Conservation (phyloP, 2,888 invertebrate species). For the Tetheella fluctuosa region DNA sequence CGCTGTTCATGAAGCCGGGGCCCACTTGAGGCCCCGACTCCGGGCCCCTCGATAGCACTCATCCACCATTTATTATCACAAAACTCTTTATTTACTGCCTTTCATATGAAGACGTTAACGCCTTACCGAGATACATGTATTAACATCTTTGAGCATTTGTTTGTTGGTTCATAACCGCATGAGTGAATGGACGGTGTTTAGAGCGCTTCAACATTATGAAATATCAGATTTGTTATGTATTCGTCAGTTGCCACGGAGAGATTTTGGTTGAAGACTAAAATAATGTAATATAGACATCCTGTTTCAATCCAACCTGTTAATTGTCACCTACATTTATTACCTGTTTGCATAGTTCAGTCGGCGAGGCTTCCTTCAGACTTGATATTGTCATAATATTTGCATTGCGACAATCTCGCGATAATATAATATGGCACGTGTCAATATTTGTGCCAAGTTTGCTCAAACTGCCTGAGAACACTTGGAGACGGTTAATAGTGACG, state of each 20-base stretch:
- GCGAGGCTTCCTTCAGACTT: background rate
- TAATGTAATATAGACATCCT: background rate
- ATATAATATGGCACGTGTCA: conserved; percentile 3
- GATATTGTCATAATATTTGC: conserved; percentile 4
- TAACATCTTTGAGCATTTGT: background rate
- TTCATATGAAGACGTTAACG: background rate
- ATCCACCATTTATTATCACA: conserved; percentile 7
- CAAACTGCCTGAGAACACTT: background rate
- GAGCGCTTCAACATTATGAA: too few species aligned
- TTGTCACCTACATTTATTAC: background rate
- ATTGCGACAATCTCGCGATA: conserved; percentile 1
- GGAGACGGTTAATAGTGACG: background rate
- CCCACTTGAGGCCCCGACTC: background rate
- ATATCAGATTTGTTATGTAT: too few species aligned
- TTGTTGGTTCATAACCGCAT: background rate
- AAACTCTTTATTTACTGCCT: background rate
- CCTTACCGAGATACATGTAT: background rate
- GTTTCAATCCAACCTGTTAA: too few species aligned
- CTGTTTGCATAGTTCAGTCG: background rate
- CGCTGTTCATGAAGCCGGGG: background rate
- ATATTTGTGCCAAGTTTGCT: background rate
- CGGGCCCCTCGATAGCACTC: background rate
- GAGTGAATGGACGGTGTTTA: too few species aligned
- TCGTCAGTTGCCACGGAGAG: too few species aligned
- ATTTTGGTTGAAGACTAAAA: too few species aligned